phyloP scores from a whole-genome alignment of 2,113 vertebrate genomes.

The Saimiri boliviensis region DNA sequence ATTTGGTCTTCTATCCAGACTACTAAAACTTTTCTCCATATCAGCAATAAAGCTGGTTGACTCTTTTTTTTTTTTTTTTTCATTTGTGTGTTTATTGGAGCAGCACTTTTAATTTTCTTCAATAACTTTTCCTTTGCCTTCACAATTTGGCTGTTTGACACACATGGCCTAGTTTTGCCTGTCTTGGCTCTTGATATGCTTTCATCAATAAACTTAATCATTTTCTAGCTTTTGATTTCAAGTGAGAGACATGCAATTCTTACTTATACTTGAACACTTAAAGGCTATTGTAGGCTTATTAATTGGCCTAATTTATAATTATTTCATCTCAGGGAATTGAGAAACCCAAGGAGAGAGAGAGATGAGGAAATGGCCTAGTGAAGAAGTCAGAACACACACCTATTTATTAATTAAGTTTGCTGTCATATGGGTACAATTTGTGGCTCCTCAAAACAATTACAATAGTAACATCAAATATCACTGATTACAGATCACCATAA shows the following conservation, averaged over 20 bases:
- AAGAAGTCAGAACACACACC: background rate
- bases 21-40: background rate
- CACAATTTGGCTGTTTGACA: background rate
- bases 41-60: background rate
- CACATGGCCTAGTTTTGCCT: background rate
- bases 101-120: background rate
- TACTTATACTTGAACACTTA: background rate
- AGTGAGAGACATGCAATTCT: background rate
- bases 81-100: background rate
- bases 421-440: background rate
- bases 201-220: background rate
- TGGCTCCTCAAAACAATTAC: background rate
- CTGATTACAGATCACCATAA: background rate
- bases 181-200: background rate
- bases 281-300: background rate
- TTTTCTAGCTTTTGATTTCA: background rate
- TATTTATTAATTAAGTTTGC: background rate
- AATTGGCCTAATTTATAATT: background rate
- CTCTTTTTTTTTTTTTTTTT: background rate
- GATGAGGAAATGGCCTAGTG: background rate
- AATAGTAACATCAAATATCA: background rate
- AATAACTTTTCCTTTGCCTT: background rate
- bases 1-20: background rate
- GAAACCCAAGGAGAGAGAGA: background rate
- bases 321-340: background rate